Evolutionary conservation across 2,888 invertebrate species (phyloP), one percentile per base, ranked within the genome.

Genomic region (Sminthurides aquaticus): DNA sequence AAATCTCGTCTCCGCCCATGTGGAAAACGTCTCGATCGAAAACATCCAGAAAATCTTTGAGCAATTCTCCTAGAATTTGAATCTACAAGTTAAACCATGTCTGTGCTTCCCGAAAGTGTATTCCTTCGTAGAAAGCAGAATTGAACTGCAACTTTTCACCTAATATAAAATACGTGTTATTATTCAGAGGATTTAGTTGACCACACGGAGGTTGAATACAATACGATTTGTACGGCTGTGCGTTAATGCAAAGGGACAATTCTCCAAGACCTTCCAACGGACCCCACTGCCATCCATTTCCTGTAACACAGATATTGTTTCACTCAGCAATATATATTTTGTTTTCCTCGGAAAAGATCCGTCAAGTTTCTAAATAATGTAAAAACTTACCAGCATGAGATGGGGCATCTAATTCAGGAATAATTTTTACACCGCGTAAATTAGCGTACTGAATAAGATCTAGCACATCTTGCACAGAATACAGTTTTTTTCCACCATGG

Each of bases 161-260:
- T 27, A 74, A 34, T 34, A 74, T 74, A 20, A 66, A 25, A 60
- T 75, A 76, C 3, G 75, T 72, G 61, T 75, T 70, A 29, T 74
- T 71, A 63, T 77, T 76, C 28, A 74, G 66, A 8, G 75, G 67
- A 69, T 77, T 76, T 49, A 77, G 68, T 61, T 76, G 76, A 0
- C 76, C 76, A 68, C 91, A 91, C 0, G 91, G 91, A 1, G 91
- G 91, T 77, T 91, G 87, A 8, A 90, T 84, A 76, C 91, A 91
- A 67, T 80, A 84, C 0, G 80, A 78, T 2, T 87, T 82, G 89
- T 90, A 91, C 0, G 87, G 86, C 64, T 84, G 82, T 70, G 86
- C 85, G 77, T 90, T 90, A 3, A 91, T 84, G 78, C 91, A 91
- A 67, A 90, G 82, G 2, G 89, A 89, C 49, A 91, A 79, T 62